Percentiles rank a stretch among this genome's conserved stretches.
phyloP scores from a whole-genome alignment of 1,140 invertebrate genomes.

The Zaprionus ghesquierei region DNA sequence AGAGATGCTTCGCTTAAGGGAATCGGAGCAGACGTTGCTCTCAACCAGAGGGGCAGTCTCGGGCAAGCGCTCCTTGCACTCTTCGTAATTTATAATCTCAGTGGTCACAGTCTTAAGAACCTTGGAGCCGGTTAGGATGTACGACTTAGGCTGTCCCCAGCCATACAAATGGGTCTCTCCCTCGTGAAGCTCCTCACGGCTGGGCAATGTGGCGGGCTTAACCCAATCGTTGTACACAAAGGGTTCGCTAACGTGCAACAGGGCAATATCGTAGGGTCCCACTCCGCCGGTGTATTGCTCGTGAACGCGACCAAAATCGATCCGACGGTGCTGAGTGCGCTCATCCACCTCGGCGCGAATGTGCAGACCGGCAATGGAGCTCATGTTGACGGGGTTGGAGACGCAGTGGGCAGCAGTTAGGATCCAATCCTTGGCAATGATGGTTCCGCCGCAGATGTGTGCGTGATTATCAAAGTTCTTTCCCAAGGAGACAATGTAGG shows the following conservation, averaged over 20 bases:
- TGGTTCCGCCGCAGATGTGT: conserved; percentile 73
- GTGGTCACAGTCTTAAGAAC: conserved; percentile 81
- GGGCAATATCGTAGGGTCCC: conserved; percentile 86
- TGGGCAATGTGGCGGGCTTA: conserved; percentile 83
- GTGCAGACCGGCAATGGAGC: conserved; percentile 73
- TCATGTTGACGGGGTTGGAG: conserved; percentile 44
- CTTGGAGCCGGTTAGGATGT: conserved; percentile 48
- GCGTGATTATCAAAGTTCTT: conserved; percentile 48
- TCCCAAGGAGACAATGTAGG: conserved; percentile 74
- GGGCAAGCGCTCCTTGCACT: conserved; percentile 52
- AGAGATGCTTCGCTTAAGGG: conserved; percentile 84
- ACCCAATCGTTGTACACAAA: conserved; percentile 84
- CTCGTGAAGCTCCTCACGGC: conserved; percentile 70
- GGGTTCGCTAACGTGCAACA: conserved; percentile 84
- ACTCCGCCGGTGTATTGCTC: conserved; percentile 83
- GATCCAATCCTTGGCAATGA: conserved; percentile 67
- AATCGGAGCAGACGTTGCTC: conserved; percentile 86
- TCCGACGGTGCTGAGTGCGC: conserved; percentile 82
- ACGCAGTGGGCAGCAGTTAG: conserved; percentile 78
- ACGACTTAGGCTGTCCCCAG: conserved; percentile 83
- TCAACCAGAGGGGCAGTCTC: conserved; percentile 67
- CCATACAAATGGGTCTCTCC: conserved; percentile 83
- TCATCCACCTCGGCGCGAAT: conserved; percentile 69
- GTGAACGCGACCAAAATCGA: conserved; percentile 83
- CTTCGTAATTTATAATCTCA: conserved; percentile 70